Conservation (phyloP, 2,113 vertebrate genomes). For the Phocoena sinus region DNA sequence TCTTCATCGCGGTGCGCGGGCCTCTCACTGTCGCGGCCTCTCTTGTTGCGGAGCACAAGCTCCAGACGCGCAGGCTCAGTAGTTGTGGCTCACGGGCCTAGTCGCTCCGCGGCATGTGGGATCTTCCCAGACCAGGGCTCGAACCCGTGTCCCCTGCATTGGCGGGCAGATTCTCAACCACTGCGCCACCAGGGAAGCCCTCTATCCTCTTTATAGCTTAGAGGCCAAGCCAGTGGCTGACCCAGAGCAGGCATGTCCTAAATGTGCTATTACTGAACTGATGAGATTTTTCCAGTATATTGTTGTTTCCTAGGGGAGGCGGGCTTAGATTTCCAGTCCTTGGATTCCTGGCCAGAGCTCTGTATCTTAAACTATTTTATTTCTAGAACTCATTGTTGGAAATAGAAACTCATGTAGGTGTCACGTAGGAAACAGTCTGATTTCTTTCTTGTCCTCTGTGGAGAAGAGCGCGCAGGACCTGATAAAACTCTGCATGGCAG, state of each 20-base stretch:
- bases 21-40: no score
- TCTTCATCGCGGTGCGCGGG: no score
- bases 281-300: accelerated
- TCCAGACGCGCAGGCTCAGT: no score
- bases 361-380: neutral
- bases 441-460: neutral
- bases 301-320: neutral
- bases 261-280: accelerated
- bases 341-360: neutral
- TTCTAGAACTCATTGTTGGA: neutral
- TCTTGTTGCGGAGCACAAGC: no score
- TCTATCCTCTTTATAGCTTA: neutral
- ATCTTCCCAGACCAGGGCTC: no score
- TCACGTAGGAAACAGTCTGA: neutral
- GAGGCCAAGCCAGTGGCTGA: neutral
- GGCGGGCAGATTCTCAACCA: no score
- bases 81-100: no score
- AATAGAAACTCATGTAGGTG: neutral
- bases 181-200: no score
- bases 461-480: neutral
- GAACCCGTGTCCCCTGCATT: no score
- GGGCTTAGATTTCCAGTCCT: neutral
- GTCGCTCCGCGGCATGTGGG: no score
- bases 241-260: accelerated
- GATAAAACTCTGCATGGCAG: accelerated